Evolutionary conservation across 2,888 invertebrate genomes (phyloP).

Genomic region (Mythimna impura): DNA sequence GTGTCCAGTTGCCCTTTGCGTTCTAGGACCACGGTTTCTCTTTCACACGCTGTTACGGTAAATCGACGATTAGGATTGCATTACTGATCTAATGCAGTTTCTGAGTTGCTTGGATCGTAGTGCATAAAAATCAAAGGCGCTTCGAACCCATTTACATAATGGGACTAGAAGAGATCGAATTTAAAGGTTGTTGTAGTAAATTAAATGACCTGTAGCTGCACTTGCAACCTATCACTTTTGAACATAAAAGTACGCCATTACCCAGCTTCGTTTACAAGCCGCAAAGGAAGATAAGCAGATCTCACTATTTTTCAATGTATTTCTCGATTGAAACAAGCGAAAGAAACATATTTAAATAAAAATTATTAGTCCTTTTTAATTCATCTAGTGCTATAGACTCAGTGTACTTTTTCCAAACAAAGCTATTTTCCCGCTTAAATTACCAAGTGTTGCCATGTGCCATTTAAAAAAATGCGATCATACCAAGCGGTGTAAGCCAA

Average conservation of each 20-base stretch:
- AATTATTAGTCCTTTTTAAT: slow-evolving; percentile 19
- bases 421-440: slow-evolving; percentile 55
- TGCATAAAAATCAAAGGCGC: not conserved
- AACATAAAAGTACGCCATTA: slow-evolving; percentile 19
- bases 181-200: slow-evolving; percentile 10
- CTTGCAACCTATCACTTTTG: slow-evolving; percentile 5
- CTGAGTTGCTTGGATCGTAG: not conserved
- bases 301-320: not conserved
- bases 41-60: not conserved
- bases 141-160: slow-evolving; percentile 4
- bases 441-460: slow-evolving; percentile 52
- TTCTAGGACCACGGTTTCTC: too few species aligned
- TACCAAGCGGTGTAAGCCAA: slow-evolving; percentile 64
- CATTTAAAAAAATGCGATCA: slow-evolving; percentile 62
- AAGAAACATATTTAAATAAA: slow-evolving; percentile 10
- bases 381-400: slow-evolving; percentile 26
- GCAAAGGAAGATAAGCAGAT: slow-evolving; percentile 12
- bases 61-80: not conserved
- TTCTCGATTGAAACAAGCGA: slow-evolving; percentile 1
- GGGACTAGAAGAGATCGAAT: not conserved
- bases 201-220: slow-evolving; percentile 14
- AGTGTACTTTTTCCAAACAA: slow-evolving; percentile 40
- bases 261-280: slow-evolving; percentile 7
- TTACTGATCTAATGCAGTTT: not conserved
- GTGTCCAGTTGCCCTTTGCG: too few species aligned